phyloP scores from a whole-genome alignment of 2,888 invertebrate genomes.

The Oxytorus armatus region DNA sequence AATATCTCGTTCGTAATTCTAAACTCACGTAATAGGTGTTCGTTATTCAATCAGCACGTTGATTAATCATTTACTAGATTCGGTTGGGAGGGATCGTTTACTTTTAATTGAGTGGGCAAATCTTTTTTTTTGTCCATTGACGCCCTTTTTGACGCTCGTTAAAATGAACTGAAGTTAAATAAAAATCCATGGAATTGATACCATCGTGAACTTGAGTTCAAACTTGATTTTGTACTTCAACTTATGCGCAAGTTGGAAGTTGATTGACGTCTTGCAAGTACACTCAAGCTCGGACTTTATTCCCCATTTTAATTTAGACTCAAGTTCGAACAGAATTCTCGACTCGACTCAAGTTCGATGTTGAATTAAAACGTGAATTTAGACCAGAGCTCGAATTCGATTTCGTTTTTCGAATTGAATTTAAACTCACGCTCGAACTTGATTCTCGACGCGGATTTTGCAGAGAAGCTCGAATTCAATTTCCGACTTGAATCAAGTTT shows the following conservation, averaged over 20 bases:
- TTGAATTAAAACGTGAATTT: too few species aligned
- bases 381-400: background rate
- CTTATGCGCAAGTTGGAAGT: too few species aligned
- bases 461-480: too few species aligned
- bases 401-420: too few species aligned
- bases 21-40: slow-evolving; percentile 48
- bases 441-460: too few species aligned
- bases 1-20: slow-evolving; percentile 63
- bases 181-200: too few species aligned
- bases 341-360: too few species aligned
- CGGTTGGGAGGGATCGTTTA: background rate
- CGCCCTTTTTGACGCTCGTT: background rate
- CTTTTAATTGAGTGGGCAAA: background rate
- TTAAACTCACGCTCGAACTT: background rate
- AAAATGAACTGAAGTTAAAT: background rate
- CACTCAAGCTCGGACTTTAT: background rate
- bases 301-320: too few species aligned
- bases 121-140: background rate
- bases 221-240: background rate
- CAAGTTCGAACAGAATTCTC: too few species aligned
- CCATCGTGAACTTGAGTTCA: background rate
- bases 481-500: too few species aligned
- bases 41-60: slow-evolving; percentile 21
- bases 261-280: too few species aligned
- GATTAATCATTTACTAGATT: background rate